Conservation (phyloP, 2,113 vertebrate genomes). For the Psilopogon haemacephalus region DNA sequence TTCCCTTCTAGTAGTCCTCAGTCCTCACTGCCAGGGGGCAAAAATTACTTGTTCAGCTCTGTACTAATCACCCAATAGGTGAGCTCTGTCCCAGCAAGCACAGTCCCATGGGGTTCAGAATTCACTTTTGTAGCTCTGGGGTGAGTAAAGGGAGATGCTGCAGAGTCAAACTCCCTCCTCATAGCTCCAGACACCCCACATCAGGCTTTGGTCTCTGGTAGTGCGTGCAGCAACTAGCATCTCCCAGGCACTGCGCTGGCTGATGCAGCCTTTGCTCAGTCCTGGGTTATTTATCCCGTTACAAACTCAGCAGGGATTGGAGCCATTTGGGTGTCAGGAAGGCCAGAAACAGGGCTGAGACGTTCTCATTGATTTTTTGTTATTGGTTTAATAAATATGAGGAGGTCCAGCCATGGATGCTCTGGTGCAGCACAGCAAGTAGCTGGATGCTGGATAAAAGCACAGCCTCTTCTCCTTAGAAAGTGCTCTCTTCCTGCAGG, state of each 20-base stretch:
- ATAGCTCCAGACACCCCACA: background rate
- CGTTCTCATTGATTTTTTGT: background rate
- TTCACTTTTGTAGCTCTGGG: background rate
- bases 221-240: background rate
- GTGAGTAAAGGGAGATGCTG: background rate
- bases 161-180: background rate
- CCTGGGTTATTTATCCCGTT: rapidly evolving
- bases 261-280: background rate
- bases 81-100: background rate
- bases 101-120: rapidly evolving
- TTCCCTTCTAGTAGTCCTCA: background rate
- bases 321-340: background rate
- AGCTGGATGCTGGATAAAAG: background rate
- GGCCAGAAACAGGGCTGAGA: background rate
- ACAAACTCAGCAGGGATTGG: rapidly evolving
- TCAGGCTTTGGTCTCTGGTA: background rate
- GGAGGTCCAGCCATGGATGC: background rate
- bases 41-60: background rate
- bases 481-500: background rate
- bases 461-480: background rate
- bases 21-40: rapidly evolving
- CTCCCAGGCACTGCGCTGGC: background rate
- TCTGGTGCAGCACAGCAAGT: rapidly evolving
- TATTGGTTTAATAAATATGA: background rate
- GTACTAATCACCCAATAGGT: background rate